Base-by-base conservation (phyloP, 2,888 invertebrate species). In the Heliconius ethilla region DNA sequence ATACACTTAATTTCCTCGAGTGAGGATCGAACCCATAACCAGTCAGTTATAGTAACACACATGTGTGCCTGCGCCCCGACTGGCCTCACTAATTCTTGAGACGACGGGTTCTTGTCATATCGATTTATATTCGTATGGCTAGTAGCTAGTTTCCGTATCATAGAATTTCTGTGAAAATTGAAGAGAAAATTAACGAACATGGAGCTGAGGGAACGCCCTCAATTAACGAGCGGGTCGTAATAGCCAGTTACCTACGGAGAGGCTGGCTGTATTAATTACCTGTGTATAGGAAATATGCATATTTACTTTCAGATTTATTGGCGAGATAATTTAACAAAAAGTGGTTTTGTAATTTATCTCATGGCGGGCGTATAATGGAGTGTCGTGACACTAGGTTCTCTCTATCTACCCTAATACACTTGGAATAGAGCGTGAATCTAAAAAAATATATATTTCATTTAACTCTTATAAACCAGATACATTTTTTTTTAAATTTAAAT, bases 201-300 rank as follows among this genome's bases (percentile, higher is more conserved):
- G 72, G 27, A 63, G 66, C 37, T 37, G 37, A 66, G 29, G 72
- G 72, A 18, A 66, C 76, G 65, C 65, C 65, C 55, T 55, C 76
- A 77, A 77, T 77, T 77, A 73, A 27, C 27, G 37, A 72, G 65
- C 25, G 27, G 70, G 45, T 55, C 63, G 65, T 77, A 45, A 73
- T 70, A 62, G 76, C 40, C 29, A 65, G 63, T 70, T 66, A 77
- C 51, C 66, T 65, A 70, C 33, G 25, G 72, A 65, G 63, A 40
- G 63, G 27, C 45, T 27, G 10, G 27, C 63, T 62, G 25, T 63
- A 73, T 40, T 62, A 73, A 73, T 73, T 73, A 62, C n/a, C 18
- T 27, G 40, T 27, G 59, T 73, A 37, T n/a, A 37, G 55, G 33
- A 72, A 72, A 33, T 67, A 40, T 67, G 67, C 9, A 69, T 15